Evolutionary conservation across 1,140 invertebrate genomes (phyloP).

Genomic region (Procambarus clarkii): DNA sequence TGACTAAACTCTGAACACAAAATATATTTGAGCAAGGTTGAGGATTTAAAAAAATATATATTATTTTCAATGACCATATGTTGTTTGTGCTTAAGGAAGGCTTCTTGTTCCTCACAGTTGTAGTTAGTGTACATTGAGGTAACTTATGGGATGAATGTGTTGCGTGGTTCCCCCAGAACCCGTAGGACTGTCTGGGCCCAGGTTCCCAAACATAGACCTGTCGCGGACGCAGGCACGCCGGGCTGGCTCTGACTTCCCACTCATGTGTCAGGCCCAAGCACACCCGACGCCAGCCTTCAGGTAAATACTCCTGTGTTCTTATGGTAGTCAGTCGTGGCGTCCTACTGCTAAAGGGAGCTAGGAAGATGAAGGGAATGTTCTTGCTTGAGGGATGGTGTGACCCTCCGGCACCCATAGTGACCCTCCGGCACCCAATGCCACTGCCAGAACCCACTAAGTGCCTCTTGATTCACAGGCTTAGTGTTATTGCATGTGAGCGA

Average conservation of each 20-base stretch:
- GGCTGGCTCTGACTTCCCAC: conserved; percentile 78
- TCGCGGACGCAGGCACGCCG: conserved; percentile 59
- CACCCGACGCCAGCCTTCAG: conserved; percentile 47
- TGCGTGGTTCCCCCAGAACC: conserved; percentile 70
- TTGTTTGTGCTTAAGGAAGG: no score
- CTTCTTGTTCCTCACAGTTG: neutral
- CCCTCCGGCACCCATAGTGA: neutral
- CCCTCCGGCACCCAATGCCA: no score
- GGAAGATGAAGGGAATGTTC: neutral
- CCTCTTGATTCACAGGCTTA: no score
- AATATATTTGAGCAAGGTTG: no score
- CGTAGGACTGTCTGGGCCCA: conserved; percentile 73
- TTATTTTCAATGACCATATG: no score
- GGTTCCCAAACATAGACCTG: conserved; percentile 71
- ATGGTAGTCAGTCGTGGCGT: neutral
- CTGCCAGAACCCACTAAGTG: no score
- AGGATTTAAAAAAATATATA: no score
- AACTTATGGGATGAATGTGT: neutral
- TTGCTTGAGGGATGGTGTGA: neutral
- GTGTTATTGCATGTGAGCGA: no score
- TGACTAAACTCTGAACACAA: no score
- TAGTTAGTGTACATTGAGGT: neutral
- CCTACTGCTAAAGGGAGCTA: no score
- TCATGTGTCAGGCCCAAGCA: conserved; percentile 84
- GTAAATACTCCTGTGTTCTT: conserved; percentile 18